A percentile compares a stretch with the other conserved stretches of the same genome.
Evolutionary conservation across 2,797 vertebrate species (phyloP).

Genomic region (Peromyscus aztecus): DNA sequence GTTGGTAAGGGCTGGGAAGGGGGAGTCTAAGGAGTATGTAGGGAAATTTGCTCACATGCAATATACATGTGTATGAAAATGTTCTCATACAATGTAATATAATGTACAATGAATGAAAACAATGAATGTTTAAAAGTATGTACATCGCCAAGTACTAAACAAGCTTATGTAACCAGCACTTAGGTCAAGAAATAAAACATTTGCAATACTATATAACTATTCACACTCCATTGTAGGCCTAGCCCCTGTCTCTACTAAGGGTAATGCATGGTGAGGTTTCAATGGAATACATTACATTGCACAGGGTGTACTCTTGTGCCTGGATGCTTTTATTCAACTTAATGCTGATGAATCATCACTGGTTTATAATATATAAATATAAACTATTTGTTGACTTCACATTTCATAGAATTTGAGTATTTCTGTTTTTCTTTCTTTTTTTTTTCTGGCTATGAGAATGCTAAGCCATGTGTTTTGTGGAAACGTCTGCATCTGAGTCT

Average conservation of each 20-base stretch:
- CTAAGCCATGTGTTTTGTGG: neutral
- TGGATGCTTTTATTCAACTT: slow-evolving; percentile 21
- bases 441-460: neutral
- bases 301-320: neutral
- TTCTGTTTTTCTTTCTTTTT: neutral
- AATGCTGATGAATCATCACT: neutral
- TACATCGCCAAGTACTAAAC: neutral
- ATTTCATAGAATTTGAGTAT: slow-evolving; percentile 1
- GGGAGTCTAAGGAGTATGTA: neutral
- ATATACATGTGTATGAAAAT: neutral
- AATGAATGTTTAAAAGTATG: neutral
- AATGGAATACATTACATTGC: neutral
- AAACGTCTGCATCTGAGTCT: neutral
- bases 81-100: neutral
- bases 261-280: neutral
- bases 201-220: accelerated
- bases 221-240: neutral
- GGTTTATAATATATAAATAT: slow-evolving; percentile 10
- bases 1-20: neutral
- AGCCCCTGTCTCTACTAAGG: neutral
- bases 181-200: slow-evolving; percentile 14
- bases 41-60: neutral
- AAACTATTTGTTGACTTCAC: neutral
- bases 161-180: neutral
- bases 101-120: neutral